A percentile compares a stretch with the other conserved stretches of the same genome.
Evolutionary conservation across 2,888 invertebrate genomes (phyloP).

Genomic region (Lithophane socia): DNA sequence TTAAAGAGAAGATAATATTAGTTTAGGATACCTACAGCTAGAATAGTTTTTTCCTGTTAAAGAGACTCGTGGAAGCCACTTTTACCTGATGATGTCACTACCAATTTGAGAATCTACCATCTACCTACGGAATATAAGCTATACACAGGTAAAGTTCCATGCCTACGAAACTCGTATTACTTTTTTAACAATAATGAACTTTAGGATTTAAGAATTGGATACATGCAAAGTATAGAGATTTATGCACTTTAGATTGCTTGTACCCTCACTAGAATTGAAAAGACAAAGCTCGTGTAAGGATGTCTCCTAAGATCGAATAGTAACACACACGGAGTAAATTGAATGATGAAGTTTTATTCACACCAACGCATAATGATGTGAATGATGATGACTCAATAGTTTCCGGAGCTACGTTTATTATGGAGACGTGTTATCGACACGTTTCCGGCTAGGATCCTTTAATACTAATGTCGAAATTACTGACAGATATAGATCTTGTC

Average conservation of each 20-base stretch:
- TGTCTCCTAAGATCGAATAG: background rate
- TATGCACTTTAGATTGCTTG: no score
- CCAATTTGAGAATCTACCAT: background rate
- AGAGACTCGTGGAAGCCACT: background rate
- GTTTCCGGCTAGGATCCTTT: constrained; percentile 55
- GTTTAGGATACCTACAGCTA: background rate
- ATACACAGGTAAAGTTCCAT: background rate
- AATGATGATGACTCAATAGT: constrained; percentile 53
- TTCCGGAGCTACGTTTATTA: constrained; percentile 54
- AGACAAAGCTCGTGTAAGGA: background rate
- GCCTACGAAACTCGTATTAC: background rate
- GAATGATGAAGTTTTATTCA: constrained; percentile 29
- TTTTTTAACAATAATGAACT: background rate
- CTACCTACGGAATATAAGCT: background rate
- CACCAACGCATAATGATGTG: constrained; percentile 34
- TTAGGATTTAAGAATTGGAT: background rate
- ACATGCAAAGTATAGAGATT: no score
- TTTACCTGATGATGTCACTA: constrained; percentile 31
- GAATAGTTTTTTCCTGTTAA: constrained; percentile 1
- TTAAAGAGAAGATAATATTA: background rate
- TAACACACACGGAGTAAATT: constrained; percentile 11
- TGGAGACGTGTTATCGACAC: constrained; percentile 46
- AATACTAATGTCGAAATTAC: constrained; percentile 29
- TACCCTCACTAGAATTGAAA: background rate
- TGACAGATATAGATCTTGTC: constrained; percentile 39